Evolutionary conservation across 1,140 invertebrate genomes (phyloP).

Genomic region (Trachymyrmex cornetzi): DNA sequence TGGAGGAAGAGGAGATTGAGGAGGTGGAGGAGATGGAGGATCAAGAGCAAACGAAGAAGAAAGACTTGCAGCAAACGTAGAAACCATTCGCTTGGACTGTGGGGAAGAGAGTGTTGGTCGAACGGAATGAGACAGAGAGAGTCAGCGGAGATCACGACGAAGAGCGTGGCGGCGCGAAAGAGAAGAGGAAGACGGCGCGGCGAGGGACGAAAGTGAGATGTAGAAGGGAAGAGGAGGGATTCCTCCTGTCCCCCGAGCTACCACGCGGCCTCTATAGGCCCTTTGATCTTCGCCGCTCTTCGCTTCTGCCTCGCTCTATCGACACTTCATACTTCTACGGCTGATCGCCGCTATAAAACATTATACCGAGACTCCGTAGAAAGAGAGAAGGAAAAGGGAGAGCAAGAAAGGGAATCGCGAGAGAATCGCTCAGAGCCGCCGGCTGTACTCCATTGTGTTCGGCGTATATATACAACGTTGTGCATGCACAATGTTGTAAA

Average conservation of each 20-base stretch:
- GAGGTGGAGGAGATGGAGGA: constrained; percentile 37
- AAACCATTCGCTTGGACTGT: constrained; percentile 56
- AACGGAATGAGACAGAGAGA: constrained; percentile 44
- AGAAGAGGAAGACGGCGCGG: constrained; percentile 38
- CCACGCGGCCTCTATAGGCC: constrained; percentile 81
- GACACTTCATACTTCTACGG: constrained; percentile 87
- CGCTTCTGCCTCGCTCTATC: constrained; percentile 87
- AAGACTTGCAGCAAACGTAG: constrained; percentile 74
- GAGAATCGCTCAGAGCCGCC: constrained; percentile 62
- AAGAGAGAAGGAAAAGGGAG: constrained; percentile 6
- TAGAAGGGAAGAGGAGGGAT: constrained; percentile 4
- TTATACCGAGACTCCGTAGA: constrained; percentile 81
- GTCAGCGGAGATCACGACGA: constrained; percentile 60
- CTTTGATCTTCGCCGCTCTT: constrained; percentile 86
- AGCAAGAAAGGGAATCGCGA: constrained; percentile 38
- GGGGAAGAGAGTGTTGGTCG: constrained; percentile 62
- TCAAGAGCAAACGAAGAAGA: constrained; percentile 61
- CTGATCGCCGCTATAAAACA: constrained; percentile 86
- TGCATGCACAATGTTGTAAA: neutral
- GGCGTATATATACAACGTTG: constrained; percentile 9
- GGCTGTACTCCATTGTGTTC: constrained; percentile 70
- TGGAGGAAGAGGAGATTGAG: constrained; percentile 18
- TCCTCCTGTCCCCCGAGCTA: constrained; percentile 76
- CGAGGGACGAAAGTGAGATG: constrained; percentile 44
- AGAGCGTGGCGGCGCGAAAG: constrained; percentile 31